phyloP scores from a whole-genome alignment of 2,113 vertebrate species.

The Cromileptes altivelis region DNA sequence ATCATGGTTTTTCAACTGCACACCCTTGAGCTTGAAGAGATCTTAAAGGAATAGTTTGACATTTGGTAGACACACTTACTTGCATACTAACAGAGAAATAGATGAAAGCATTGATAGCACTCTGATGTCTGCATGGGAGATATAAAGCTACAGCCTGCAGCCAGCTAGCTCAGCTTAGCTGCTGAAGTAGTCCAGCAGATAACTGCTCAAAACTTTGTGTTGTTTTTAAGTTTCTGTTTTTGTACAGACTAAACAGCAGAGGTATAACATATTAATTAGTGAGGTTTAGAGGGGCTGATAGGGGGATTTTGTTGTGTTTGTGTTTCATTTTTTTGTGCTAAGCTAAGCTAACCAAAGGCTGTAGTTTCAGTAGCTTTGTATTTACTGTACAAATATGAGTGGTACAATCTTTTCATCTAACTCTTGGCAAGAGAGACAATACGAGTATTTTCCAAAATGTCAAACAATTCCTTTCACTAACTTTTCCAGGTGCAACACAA shows the following conservation, averaged over 20 bases:
- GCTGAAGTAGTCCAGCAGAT: no score
- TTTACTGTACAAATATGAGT: not conserved
- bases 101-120: no score
- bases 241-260: not conserved
- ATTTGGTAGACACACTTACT: no score
- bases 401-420: not conserved
- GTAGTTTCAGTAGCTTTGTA: not conserved
- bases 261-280: not conserved
- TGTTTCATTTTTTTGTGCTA: not conserved
- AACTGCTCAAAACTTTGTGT: no score
- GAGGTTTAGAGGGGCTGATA: not conserved
- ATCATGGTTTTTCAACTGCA: not conserved
- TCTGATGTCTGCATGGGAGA: no score
- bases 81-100: no score
- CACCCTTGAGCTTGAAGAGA: not conserved
- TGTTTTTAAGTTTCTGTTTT: not conserved
- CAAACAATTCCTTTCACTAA: not conserved
- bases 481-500: not conserved
- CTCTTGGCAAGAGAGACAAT: not conserved
- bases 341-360: not conserved
- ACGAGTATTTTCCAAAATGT: not conserved
- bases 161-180: no score
- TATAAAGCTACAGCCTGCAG: no score
- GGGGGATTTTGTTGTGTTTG: not conserved
- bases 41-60: not conserved